Evolutionary conservation across 2,888 invertebrate species (phyloP), one percentile per base, ranked within the genome.

Genomic region (Coenonympha glycerion): DNA sequence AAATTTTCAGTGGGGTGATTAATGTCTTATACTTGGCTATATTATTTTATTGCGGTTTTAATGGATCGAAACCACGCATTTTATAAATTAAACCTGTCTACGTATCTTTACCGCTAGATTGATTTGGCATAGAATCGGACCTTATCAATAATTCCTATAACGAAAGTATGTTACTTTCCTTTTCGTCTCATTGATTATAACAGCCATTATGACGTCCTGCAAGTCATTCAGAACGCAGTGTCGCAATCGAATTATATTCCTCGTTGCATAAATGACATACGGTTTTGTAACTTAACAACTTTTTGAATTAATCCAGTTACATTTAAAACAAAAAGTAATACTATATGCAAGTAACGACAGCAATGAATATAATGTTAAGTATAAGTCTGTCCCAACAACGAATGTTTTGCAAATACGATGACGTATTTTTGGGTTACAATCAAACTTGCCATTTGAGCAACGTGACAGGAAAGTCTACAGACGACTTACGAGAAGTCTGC

Each of bases 131-230:
- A 24, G 11, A 16, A 15, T 34, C 18, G 8, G 11, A 45, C 34
- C 45, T 34, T 24, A 45, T 45, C 40, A 36, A 37, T 44, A 47
- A 53, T 53, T 55, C 47, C 15, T 46, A 31, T 36, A 50, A 56
- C 47, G 50, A 56, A 53, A 52, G 52, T 55, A 48, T 53, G 56
- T 48, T 48, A 56, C 56, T 56, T 56, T 56, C 50, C 31, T 56
- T 56, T 56, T 56, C 49, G 41, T 42, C 40, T 55, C 34, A 47
- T 48, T 50, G 37, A 48, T 47, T 50, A 47, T 53, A 36, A 50
- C 36, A 47, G 47, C 45, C 42, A 37, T 42, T 51, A 53, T 53
- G 50, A 53, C 47, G 41, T 42, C 45, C 47, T 42, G 47, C 50
- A 51, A 44, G 47, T 48, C 50, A 53, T 50, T 47, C 47, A 21